phyloP scores from a whole-genome alignment of 2,888 invertebrate species.

The Alloplasta piceator region DNA sequence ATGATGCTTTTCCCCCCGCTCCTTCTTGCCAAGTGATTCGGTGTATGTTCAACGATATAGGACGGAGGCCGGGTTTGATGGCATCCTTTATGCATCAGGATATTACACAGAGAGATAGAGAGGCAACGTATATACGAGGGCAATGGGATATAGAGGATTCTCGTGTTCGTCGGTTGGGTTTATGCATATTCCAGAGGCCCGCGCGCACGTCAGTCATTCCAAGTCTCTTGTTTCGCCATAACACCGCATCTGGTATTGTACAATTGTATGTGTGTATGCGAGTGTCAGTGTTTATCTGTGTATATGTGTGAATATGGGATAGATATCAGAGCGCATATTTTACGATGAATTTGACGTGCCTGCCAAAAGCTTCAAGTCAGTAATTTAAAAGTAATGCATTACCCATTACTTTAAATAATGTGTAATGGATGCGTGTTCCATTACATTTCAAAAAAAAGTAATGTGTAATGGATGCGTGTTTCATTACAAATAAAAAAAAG shows the following conservation, averaged over 20 bases:
- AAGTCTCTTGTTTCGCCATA: slow-evolving; percentile 66
- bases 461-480: no score
- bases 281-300: no score
- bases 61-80: not conserved
- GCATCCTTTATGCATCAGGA: slow-evolving; percentile 46
- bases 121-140: slow-evolving; percentile 26
- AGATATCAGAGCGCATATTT: slow-evolving; percentile 10
- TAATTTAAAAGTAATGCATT: no score
- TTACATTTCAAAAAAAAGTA: no score
- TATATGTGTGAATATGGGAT: no score
- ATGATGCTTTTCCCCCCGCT: not conserved
- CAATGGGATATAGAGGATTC: slow-evolving; percentile 78
- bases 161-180: slow-evolving; percentile 77
- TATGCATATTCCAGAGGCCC: slow-evolving; percentile 81
- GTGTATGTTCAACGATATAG: not conserved
- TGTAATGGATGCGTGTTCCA: no score
- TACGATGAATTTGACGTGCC: slow-evolving; percentile 21
- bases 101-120: slow-evolving; percentile 35
- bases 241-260: no score
- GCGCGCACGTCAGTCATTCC: slow-evolving; percentile 78
- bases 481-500: no score
- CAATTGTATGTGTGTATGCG: no score
- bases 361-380: not conserved
- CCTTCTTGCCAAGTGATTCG: not conserved
- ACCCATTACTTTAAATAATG: no score